Base-by-base conservation (phyloP, 2,113 vertebrate genomes). In the Corythornis madagascariensis region DNA sequence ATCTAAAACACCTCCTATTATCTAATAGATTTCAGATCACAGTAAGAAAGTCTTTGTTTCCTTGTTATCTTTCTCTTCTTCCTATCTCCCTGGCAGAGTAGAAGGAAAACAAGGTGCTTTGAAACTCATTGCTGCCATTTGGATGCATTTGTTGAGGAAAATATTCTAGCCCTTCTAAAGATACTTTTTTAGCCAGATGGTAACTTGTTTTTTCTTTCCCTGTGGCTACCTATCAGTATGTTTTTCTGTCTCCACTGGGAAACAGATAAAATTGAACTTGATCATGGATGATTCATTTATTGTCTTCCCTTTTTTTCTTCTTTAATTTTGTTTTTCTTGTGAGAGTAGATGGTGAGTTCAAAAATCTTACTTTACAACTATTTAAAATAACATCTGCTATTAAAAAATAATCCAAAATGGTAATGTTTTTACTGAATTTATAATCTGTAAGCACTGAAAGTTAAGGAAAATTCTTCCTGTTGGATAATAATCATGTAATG, bases 1-100 rank as follows among this genome's bases (percentile, higher is more conserved):
- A 86, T 25, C 29, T 59, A 7, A 57, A 61, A 35, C 33, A 13
- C 1, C 0, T 8, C 8, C 11, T 42, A 1, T n/a, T 43, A 59
- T 53, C 3, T 35, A 53, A 52, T 38, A 16, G 5, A 56, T 53
- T 69, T 55, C 21, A 60, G n/a, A 55, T 43, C 3, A 29, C 17
- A 60, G 28, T 33, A 76, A 43, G 26, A 53, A 87, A 82, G 43
- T 2, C 2, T 20, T 2, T 35, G 7, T 24, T 67, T 75, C 2
- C 17, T 84, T 50, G 2, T 57, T 66, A 21, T 14, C 6, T 77
- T 63, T 42, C 7, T 66, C 26, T 89, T 64, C 25, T 55, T 52
- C 16, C 20, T 5, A 60, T 12, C 2, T 1, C 8, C 16, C 5
- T 43, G 26, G 22, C 2, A 5, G 20, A 53, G 86, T 65, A 66